Evolutionary conservation across 2,113 vertebrate species (phyloP).

Genomic region (Gallinago jamesoni): DNA sequence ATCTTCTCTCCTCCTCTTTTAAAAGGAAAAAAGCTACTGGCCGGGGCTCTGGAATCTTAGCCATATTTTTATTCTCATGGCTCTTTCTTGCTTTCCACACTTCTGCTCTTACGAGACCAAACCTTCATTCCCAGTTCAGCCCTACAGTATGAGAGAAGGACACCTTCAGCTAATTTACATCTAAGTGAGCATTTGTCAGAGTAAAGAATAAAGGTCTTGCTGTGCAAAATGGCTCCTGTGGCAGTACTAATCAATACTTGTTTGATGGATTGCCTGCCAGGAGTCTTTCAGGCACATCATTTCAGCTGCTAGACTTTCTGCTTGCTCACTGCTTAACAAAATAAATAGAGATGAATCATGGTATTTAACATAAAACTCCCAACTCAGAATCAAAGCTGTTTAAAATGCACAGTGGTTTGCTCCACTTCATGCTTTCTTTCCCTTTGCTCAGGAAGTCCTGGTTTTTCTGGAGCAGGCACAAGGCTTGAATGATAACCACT

Average conservation of each 20-base stretch:
- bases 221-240: conserved; percentile 54
- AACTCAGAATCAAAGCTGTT: conserved; percentile 43
- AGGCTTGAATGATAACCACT: conserved; percentile 21
- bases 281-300: conserved; percentile 67
- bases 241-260: conserved; percentile 64
- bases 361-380: conserved; percentile 61
- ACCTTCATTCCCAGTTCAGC: neutral
- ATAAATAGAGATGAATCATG: conserved; percentile 71
- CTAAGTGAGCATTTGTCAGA: conserved; percentile 44
- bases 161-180: conserved; percentile 53
- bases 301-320: conserved; percentile 72
- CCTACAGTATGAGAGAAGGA: neutral
- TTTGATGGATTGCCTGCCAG: conserved; percentile 69
- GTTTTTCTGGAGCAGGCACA: neutral
- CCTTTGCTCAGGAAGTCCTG: neutral
- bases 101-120: neutral
- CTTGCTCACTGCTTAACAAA: conserved; percentile 72
- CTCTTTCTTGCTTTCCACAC: neutral
- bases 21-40: neutral
- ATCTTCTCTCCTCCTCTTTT: neutral
- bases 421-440: neutral
- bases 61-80: neutral
- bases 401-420: conserved; percentile 51
- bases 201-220: conserved; percentile 56
- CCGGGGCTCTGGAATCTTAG: neutral